Base-by-base conservation (phyloP, 2,797 vertebrate genomes). In the Phyllotis vaccarum region DNA sequence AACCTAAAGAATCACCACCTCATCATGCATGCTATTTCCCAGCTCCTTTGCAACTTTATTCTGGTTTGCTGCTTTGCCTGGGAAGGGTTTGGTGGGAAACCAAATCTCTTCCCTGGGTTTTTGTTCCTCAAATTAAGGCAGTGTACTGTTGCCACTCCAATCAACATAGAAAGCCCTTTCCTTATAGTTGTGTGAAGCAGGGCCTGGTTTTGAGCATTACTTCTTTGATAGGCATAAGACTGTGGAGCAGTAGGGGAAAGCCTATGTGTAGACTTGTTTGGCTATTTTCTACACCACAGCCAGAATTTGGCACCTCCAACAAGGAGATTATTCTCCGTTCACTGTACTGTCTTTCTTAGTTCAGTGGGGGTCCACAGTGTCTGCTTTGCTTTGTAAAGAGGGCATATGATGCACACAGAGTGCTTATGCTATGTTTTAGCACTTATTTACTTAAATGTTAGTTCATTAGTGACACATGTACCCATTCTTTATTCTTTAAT, bases 81-180 rank as follows among this genome's bases (percentile, higher is more conserved):
- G 37, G 80, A 90, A 96, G 89, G 80, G n/a, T 87, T 93, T 91
- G 94, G 92, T 98, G 97, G 95, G 97, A 97, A 97, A 97, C 72
- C 27, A 80, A 86, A 78, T 83, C 88, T 96, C 62, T 89, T 60
- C 34, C 83, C 56, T 68, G 64, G 27, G 78, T 92, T 94, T 97
- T 97, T 96, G 94, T 94, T 88, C 60, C 85, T 96, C 96, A 92
- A 24, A 96, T 96, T 96, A 96, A 82, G 86, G 80, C 72, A 97
- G 90, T 58, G 93, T 81, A 95, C 93, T 97, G 87, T 95, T 96
- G 87, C 94, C 90, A 95, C 81, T 72, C 90, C 58, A 78, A 83
- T 95, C 64, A 81, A 91, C 92, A 94, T 93, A 94, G 91, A 94
- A 91, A 96, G 49, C 82, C 52, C 72, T 88, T 86, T 90, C 74